Evolutionary conservation across 2,113 vertebrate species (phyloP), one percentile per base, ranked within the genome.

Genomic region (Microcebus ravelobensis): DNA sequence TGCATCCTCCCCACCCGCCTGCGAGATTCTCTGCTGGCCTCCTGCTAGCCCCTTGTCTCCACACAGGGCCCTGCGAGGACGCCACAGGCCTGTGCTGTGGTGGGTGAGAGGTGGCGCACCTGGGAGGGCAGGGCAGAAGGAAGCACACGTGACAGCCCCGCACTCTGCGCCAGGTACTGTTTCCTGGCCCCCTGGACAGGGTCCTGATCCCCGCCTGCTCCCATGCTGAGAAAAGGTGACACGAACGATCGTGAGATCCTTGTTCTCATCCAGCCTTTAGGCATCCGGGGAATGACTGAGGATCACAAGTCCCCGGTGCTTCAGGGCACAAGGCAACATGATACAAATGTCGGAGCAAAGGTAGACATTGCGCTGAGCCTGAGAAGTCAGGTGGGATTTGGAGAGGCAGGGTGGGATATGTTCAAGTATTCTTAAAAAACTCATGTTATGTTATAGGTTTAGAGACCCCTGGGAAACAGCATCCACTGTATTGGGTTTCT

Each of bases 31-130:
- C 34, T 10, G 18, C 9, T 5, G 13, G 31, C 74, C 34, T 76
- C 71, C 23, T 8, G 12, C 65, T 63, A 1, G 0, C 3, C 15
- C 18, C 42, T 34, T 14, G 29, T 31, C 36, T 88, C 42, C 15
- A 18, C 11, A 1, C 34, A 45, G 20, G 34, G n/a, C 23, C 10
- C 15, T 29, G 23, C 29, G 25, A 36, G n/a, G 31, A 39, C 34
- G 27, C 3, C 42, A 6, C 0, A 1, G 42, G n/a, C 31, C 10
- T 1, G 12, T 6, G 48, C 48, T 10, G 0, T 12, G 25, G 25
- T 7, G 34, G 31, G 23, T 0, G 2, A 45, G 23, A 71, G 21
- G 65, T 7, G 6, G 48, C 6, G 14, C 23, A 3, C 1, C 34
- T 59, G 59, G 25, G 31, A 9, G 23, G 11, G 55, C 13, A 15